Evolutionary conservation across 2,888 invertebrate species (phyloP).

Genomic region (Helicoverpa assulta): DNA sequence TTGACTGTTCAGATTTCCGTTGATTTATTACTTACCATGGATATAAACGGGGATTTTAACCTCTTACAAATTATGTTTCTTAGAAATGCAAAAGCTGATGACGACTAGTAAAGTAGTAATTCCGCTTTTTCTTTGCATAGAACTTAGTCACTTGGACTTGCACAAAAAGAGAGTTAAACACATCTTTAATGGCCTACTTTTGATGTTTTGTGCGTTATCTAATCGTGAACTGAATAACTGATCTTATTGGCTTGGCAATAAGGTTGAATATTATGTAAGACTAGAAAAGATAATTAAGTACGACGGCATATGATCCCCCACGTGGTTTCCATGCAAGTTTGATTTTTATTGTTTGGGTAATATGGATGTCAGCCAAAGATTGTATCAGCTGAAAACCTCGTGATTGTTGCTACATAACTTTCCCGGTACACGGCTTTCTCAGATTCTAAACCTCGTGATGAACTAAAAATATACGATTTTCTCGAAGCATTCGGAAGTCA

Average conservation of each 20-base stretch:
- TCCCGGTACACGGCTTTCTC: conserved; percentile 27
- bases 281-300: conserved; percentile 9
- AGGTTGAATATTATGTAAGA: conserved; percentile 31
- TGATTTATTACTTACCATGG: conserved; percentile 29
- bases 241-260: conserved; percentile 27
- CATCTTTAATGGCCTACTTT: conserved; percentile 52
- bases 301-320: conserved; percentile 38
- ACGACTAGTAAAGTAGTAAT: conserved; percentile 27
- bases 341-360: conserved; percentile 52
- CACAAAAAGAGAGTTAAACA: conserved; percentile 34
- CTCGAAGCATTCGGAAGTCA: conserved; percentile 32
- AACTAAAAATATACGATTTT: conserved; percentile 48
- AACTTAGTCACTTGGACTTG: conserved; percentile 15
- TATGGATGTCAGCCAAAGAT: conserved; percentile 77
- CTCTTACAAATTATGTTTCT: conserved; percentile 30
- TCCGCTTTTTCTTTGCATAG: conserved; percentile 44
- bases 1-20: conserved; percentile 33
- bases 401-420: conserved; percentile 66
- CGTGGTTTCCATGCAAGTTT: conserved; percentile 48
- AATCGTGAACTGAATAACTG: conserved; percentile 44
- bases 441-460: conserved; percentile 45
- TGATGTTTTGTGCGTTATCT: conserved; percentile 56
- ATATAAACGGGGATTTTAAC: conserved; percentile 36
- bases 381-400: conserved; percentile 77
- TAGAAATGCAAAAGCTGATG: conserved; percentile 22